phyloP scores from a whole-genome alignment of 2,797 vertebrate species.

The Poecilia picta region DNA sequence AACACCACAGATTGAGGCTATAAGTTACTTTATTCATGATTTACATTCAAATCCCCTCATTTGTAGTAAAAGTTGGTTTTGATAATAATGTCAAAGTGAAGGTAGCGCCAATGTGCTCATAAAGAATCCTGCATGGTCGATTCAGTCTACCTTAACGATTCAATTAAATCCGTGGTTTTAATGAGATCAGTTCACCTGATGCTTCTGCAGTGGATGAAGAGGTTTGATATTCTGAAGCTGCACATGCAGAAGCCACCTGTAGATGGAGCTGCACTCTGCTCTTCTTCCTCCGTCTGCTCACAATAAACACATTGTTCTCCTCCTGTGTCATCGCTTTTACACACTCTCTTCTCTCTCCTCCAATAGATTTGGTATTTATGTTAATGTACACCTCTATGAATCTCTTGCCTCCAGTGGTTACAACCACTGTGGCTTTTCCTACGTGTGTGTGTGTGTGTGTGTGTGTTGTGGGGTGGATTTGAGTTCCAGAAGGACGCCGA shows the following conservation, averaged over 20 bases:
- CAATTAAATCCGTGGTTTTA: background rate
- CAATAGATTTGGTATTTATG: constrained; percentile 85
- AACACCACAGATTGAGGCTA: background rate
- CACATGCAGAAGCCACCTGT: constrained; percentile 79
- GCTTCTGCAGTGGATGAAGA: background rate
- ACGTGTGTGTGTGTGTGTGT: constrained; percentile 52
- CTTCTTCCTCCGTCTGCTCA: constrained; percentile 79
- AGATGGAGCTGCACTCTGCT: constrained; percentile 94
- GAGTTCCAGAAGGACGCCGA: constrained; percentile 51
- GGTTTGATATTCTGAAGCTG: background rate
- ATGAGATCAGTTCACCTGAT: background rate
- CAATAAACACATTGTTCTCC: constrained; percentile 87
- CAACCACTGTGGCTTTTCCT: constrained; percentile 79
- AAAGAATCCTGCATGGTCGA: background rate
- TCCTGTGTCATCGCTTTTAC: constrained; percentile 18
- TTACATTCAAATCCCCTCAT: background rate
- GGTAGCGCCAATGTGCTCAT: background rate
- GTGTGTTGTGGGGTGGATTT: constrained; percentile 62
- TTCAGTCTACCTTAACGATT: background rate
- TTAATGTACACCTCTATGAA: constrained; percentile 84
- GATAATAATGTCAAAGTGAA: background rate
- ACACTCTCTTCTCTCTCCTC: constrained; percentile 58
- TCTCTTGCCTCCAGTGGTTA: constrained; percentile 81
- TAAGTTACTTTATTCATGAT: background rate
- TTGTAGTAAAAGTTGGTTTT: background rate